A percentile compares a stretch with the other conserved stretches of the same genome.
phyloP scores from a whole-genome alignment of 1,140 invertebrate genomes.

The Drosophila littoralis region DNA sequence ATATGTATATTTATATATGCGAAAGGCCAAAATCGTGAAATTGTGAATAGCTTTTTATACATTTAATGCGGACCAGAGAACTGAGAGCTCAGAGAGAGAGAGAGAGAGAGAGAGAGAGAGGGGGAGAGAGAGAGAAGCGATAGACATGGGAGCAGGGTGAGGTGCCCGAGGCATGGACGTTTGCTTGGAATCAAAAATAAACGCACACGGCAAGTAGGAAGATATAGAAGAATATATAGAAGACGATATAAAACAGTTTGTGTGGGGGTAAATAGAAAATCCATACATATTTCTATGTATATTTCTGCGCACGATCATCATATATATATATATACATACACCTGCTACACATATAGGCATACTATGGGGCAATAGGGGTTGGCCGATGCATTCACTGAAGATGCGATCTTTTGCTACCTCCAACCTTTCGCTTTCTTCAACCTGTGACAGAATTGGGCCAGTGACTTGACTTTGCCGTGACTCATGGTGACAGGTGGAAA shows the following conservation, averaged over 20 bases:
- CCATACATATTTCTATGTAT: constrained; percentile 32
- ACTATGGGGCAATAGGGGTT: constrained; percentile 28
- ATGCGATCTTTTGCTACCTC: constrained; percentile 15
- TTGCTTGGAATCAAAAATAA: constrained; percentile 73
- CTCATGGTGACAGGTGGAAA: constrained; percentile 64
- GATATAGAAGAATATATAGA: constrained; percentile 66
- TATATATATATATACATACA: constrained; percentile 37
- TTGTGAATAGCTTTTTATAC: constrained; percentile 75
- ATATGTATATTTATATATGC: constrained; percentile 21
- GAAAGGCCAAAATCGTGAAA: constrained; percentile 56
- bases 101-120: no score
- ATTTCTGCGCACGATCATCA: constrained; percentile 35
- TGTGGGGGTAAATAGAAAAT: constrained; percentile 55
- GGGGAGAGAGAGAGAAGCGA: background rate
- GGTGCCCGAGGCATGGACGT: constrained; percentile 24
- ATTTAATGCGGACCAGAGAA: constrained; percentile 34
- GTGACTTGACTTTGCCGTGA: constrained; percentile 44
- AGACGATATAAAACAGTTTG: constrained; percentile 64
- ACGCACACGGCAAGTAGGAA: constrained; percentile 76
- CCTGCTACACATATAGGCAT: constrained; percentile 18
- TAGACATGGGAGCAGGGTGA: constrained; percentile 14
- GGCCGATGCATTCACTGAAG: constrained; percentile 26
- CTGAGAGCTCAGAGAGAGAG: constrained; percentile 41
- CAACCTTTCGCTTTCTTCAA: background rate
- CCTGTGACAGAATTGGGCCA: constrained; percentile 68